Base-by-base conservation (phyloP, 2,113 vertebrate genomes). In the Tyrannus savana region DNA sequence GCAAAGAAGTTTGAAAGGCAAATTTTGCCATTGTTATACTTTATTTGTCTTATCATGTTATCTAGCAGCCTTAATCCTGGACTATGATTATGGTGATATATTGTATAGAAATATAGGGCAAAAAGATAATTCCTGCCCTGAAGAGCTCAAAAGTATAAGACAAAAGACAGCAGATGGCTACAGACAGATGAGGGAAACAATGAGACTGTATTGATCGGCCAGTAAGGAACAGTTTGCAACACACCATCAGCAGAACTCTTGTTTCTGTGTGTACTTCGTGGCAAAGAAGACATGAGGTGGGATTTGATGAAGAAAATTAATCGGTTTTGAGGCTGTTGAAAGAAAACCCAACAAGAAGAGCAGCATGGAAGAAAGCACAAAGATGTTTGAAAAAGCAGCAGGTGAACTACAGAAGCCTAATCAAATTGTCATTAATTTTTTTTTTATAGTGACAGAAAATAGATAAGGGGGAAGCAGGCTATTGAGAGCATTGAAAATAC, bases 131-230 rank as follows among this genome's bases (percentile, higher is more conserved):
- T 93, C 60, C 87, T 91, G 46, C 66, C 84, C 66, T 33, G 81
- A 96, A 79, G 89, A 91, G 63, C 94, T 95, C 74, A 13, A n/a
- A 89, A 95, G 73, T 92, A 2, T 64, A 68, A 95, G 62, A 97
- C 94, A 96, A 97, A 95, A 91, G 94, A 75, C 49, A 91, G 77
- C 96, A 97, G 96, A 97, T 96, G 96, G 96, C 91, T 87, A 75
- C 25, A 53, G 87, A 41, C 84, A 87, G 93, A 94, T 73, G 91
- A 96, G 62, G 62, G 49, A 91, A 95, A 97, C 93, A 96, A 96
- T 93, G 87, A 73, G 46, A 68, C 76, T 33, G 46, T 90, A 96
- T 93, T 78, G 96, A 95, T 95, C 93, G 79, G 73, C 10, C 0
- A 9, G 76, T 59, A 87, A 92, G 78, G 59, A 71, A 75, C 79